phyloP scores from a whole-genome alignment of 2,888 invertebrate species.

The Autographa pulchrina region DNA sequence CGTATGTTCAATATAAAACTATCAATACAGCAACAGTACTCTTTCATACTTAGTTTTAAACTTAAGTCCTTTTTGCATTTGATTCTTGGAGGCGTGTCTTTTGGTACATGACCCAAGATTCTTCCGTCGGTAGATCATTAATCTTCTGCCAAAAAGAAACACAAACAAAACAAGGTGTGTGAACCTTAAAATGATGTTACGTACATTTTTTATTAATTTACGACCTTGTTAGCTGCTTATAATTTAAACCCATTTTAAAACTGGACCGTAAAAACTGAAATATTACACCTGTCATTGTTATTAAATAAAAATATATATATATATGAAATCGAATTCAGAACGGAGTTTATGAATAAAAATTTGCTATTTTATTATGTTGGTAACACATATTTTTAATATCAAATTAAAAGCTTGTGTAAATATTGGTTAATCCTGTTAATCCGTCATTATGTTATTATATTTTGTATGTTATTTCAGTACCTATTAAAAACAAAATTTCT shows the following conservation, averaged over 20 bases:
- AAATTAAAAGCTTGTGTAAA: constrained; percentile 2
- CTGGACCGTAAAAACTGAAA: neutral
- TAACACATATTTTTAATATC: neutral
- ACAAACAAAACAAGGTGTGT: neutral
- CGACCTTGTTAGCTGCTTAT: neutral
- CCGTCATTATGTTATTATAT: neutral
- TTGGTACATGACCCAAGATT: neutral
- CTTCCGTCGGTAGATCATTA: constrained; percentile 8
- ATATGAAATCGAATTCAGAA: neutral
- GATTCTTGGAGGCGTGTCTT: constrained; percentile 10
- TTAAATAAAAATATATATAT: neutral
- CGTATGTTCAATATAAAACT: neutral
- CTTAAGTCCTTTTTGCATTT: neutral
- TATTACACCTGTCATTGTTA: neutral
- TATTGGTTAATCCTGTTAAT: neutral
- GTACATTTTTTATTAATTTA: neutral
- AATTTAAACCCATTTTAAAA: neutral
- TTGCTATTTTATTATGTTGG: neutral
- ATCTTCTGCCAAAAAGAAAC: constrained; percentile 6
- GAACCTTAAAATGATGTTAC: neutral
- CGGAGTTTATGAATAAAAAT: neutral
- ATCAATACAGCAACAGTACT: neutral
- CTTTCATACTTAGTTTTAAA: neutral
- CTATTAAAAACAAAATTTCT: constrained; percentile 18
- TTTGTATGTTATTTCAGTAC: constrained; percentile 1